phyloP scores from a whole-genome alignment of 2,888 invertebrate genomes.

The Lochmaea crataegi region DNA sequence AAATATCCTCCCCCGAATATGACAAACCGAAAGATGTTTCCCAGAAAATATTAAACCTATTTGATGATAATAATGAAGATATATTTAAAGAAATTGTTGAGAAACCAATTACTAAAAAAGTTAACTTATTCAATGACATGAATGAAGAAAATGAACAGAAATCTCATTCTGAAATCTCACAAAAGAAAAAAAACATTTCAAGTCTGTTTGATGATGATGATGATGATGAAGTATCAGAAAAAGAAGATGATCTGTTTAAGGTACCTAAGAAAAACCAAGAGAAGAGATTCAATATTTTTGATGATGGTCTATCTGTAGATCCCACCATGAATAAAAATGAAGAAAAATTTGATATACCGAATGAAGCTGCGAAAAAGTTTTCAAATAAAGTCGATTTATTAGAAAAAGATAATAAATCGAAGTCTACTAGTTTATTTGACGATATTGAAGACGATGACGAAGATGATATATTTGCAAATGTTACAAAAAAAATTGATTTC shows the following conservation, averaged over 20 bases:
- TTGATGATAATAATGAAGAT: slow-evolving; percentile 34
- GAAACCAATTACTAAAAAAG: slow-evolving; percentile 23
- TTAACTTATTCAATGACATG: slow-evolving; percentile 36
- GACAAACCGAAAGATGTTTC: slow-evolving; percentile 21
- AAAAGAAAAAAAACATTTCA: slow-evolving; percentile 15
- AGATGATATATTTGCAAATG: slow-evolving; percentile 44
- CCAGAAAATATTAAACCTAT: slow-evolving; percentile 4
- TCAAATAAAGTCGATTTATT: too few relatives aligned
- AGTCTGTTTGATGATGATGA: slow-evolving; percentile 28
- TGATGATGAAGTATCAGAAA: slow-evolving; percentile 18
- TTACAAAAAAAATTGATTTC: slow-evolving; percentile 51
- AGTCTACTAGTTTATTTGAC: slow-evolving; percentile 55
- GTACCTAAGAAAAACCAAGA: neutral
- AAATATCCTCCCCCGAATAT: slow-evolving; percentile 14
- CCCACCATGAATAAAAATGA: neutral
- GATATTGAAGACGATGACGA: slow-evolving; percentile 36
- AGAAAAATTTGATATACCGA: neutral
- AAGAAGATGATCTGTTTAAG: slow-evolving; percentile 19
- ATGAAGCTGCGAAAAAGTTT: neutral
- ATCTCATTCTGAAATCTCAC: neutral
- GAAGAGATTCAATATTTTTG: slow-evolving; percentile 24
- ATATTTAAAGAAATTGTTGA: neutral
- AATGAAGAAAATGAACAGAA: neutral
- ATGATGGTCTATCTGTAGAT: slow-evolving; percentile 6
- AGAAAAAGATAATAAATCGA: slow-evolving; percentile 27